Base-by-base conservation (phyloP, 2,888 invertebrate genomes). In the Plagodis pulveraria region DNA sequence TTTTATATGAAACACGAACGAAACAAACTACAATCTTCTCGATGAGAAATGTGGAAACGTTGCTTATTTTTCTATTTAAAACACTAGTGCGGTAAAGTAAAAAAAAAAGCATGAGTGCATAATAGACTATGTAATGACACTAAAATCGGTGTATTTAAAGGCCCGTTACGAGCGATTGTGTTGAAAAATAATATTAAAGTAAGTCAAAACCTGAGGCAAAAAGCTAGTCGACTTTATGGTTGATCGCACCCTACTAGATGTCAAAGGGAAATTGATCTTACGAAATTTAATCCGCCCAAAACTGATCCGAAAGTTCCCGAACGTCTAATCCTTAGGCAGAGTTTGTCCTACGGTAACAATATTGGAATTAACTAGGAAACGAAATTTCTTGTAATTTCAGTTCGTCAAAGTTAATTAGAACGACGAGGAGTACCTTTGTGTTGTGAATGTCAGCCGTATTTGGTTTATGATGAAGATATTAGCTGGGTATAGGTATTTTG, bases 321-420 rank as follows among this genome's bases (percentile, higher is more conserved):
- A 54, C 51, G 44, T 42, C 57, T 65, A 63, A 65, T 61, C 62
- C 56, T 54, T 40, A 34, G 55, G 22, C 44, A 58, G 59, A 63
- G 61, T 65, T 66, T 56, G 59, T 59, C 59, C 53, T 51, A 53
- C 61, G 52, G 55, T 56, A 62, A 63, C 57, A 62, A 66, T 65
- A 54, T 68, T 50, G 57, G 57, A 49, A 63, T 58, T 63, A 58
- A 62, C 61, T 60, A 63, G 50, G 56, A 63, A 65, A 62, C 47
- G 58, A 62, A 22, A 63, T 54, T 60, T 63, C 48, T 51, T 50
- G 61, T 69, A 65, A 69, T 63, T 69, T 53, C 65, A 65, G 63
- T 63, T 66, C n/a, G 52, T 50, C 58, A 22, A 22, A 22, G 22
- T 22, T 22, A 22, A 22, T 22, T 22, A 22, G 22, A 22, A 22